Evolutionary conservation across 2,113 vertebrate species (phyloP), one percentile per base, ranked within the genome.

Genomic region (Trichomycterus rosablanca): DNA sequence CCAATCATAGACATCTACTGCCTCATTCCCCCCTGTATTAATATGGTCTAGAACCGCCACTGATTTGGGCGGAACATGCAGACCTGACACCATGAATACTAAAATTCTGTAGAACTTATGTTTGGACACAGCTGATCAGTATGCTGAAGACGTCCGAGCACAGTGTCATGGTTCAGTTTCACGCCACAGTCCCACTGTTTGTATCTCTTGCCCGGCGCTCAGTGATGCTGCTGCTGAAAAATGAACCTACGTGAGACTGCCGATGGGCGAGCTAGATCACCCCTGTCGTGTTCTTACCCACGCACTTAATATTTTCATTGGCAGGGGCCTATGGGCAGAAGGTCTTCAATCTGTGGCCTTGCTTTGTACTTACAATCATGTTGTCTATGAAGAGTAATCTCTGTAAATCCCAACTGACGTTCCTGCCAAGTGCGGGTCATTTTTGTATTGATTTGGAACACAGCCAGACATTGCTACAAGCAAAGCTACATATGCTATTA

Each of bases 381-480:
- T 9, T 12, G 35, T 62, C 59, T 52, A 26, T 28, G 35, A 52
- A 52, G 12, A 20, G 12, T 18, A 39, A 23, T 28, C 46, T 3
- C 34, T 19, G 59, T 46, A 51, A 42, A 50, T 62, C 35, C 24
- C 11, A 5, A 22, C 16, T 12, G 37, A 32, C 3, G 24, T 15
- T 59, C 11, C 32, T 18, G n/a, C 24, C 40, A 53, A 46, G 49
- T 19, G 19, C 8, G 15, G 49, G 54, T 53, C 35, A 59, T 42
- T 48, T 42, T 48, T 54, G 24, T 20, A 54, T 52, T 5, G 49
- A 63, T 63, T 40, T 40, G 23, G 24, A 40, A 20, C 24, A 22
- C 34, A 26, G 35, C 23, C 15, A 40, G 34, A 15, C 35, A 19
- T 16, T 26, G 34, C 35, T 26, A 30, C 2, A 3, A 39, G 15